Conservation (phyloP, 2,113 vertebrate genomes). For the Thymallus thymallus region DNA sequence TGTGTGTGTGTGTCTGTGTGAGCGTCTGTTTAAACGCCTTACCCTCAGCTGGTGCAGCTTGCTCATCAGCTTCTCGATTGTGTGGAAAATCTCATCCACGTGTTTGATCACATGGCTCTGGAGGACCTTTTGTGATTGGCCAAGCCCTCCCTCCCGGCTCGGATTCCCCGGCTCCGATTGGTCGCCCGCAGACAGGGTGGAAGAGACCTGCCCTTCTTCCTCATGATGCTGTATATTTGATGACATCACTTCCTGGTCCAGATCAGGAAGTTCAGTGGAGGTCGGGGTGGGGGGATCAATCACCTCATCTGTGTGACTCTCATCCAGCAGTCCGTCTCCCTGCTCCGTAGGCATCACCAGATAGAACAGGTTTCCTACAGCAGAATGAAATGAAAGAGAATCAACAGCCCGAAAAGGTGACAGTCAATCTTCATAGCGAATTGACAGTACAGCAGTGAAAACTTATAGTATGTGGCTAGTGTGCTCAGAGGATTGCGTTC, state of each 20-base stretch:
- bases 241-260: conserved; percentile 30
- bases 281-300: conserved; percentile 46
- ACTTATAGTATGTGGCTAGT: too few relatives aligned
- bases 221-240: conserved; percentile 15
- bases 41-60: conserved; percentile 72
- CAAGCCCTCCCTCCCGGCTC: conserved; percentile 24
- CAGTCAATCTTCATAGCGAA: background rate
- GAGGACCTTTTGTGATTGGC: conserved; percentile 21
- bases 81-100: conserved; percentile 73
- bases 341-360: conserved; percentile 67
- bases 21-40: conserved; percentile 5
- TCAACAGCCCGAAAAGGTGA: too few relatives aligned
- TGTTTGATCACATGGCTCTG: conserved; percentile 65
- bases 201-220: conserved; percentile 1
- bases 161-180: conserved; percentile 24
- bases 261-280: conserved; percentile 28
- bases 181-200: background rate
- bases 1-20: too few relatives aligned
- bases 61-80: conserved; percentile 68
- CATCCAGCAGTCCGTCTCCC: conserved; percentile 37
- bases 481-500: background rate
- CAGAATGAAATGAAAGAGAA: background rate
- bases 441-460: too few relatives aligned
- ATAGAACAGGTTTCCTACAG: conserved; percentile 74
- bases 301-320: conserved; percentile 67